These are phyloP conservation scores for Mechanitis messenoides DNA, from an alignment of 2,888 invertebrate genomes.

Conservation along the genomic window DNA sequence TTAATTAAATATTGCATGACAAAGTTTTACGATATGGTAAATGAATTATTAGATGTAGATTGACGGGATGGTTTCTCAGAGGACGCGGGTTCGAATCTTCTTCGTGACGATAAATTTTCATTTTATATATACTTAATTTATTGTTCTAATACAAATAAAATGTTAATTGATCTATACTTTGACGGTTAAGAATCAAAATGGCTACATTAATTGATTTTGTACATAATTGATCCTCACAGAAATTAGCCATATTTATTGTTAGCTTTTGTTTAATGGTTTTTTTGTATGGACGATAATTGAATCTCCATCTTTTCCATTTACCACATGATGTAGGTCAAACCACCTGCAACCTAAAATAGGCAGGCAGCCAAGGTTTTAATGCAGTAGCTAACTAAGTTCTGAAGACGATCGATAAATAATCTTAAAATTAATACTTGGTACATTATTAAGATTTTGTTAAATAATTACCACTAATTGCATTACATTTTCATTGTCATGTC, in stretches of 20 bases:
- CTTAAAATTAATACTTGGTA: constrained; percentile 11
- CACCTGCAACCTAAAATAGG: constrained; percentile 28
- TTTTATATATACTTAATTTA: too few relatives aligned
- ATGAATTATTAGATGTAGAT: too few relatives aligned
- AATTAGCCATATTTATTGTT: too few relatives aligned
- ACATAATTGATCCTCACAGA: too few relatives aligned
- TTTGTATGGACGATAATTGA: constrained; percentile 17
- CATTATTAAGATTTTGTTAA: background rate
- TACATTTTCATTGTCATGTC: background rate
- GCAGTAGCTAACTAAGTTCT: constrained; percentile 23
- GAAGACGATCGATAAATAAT: constrained; percentile 20
- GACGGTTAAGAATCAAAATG: background rate
- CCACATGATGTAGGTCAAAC: constrained; percentile 22
- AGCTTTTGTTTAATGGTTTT: background rate
- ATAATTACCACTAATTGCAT: background rate
- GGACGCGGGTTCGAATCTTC: too few relatives aligned
- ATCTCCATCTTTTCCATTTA: constrained; percentile 24
- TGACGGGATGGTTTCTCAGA: too few relatives aligned
- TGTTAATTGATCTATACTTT: background rate
- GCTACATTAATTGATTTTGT: too few relatives aligned
- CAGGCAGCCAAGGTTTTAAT: constrained; percentile 27
- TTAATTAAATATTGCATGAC: too few relatives aligned
- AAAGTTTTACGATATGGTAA: too few relatives aligned
- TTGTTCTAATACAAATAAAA: background rate
- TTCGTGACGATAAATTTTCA: too few relatives aligned